Evolutionary conservation across 2,797 vertebrate genomes (phyloP), one percentile per base, ranked within the genome.

Genomic region (Acestrorhynchus altus): DNA sequence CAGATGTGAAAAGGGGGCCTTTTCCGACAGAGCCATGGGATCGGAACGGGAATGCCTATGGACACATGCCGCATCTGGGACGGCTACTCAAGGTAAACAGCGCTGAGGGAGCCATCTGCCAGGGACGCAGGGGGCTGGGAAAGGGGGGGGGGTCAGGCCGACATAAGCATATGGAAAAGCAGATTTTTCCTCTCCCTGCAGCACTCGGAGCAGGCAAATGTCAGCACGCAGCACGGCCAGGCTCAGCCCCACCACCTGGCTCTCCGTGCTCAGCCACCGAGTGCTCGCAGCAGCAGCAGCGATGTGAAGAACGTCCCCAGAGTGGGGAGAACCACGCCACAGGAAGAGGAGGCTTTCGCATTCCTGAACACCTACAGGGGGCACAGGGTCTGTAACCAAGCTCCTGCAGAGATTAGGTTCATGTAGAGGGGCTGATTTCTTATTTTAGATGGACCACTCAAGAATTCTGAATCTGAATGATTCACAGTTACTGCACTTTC

Each of bases 101-200:
- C 96, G 95, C 96, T 97, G 95, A 96, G 90, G 92, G 92, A 91
- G 93, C 97, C 98, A 99, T 98, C 97, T 99, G 98, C 94, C 94
- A 94, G 92, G 88, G 86, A 79, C 16, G 13, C 4, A 35, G 81
- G 52, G 4, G 47, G 66, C 18, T 7, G 31, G 40, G 93, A 93
- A 92, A 93, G 92, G 86, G 84, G 93, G 93, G 93, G 91, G 90
- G 92, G 86, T 84, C 79, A 91, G 93, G 94, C 90, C 94, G 95
- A 93, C 94, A 94, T 90, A 95, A 98, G 94, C 98, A 99, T 98
- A 99, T 98, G 97, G 98, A 97, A 97, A 98, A 96, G 93, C 98
- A 99, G 97, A 97, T 97, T 98, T 97, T 95, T 96, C 92, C 94
- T 96, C 94, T 95, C 97, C 96, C 96, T 94, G 94, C 93, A 97